These are phyloP conservation scores for Ormyrus nitidulus DNA, from an alignment of 2,888 invertebrate species.

Conservation along the genomic window DNA sequence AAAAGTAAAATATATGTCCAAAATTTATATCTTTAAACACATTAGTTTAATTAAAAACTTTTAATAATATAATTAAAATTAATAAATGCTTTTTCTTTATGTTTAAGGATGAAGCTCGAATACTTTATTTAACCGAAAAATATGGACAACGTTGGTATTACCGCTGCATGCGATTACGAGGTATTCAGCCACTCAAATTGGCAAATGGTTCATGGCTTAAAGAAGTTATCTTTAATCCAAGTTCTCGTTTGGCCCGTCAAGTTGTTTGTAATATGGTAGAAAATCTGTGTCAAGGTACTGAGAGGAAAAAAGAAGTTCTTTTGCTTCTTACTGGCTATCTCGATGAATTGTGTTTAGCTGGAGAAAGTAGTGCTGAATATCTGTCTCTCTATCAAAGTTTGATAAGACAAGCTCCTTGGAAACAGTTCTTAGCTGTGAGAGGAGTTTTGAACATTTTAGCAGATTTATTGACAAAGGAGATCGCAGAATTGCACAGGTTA, in stretches of 20 bases:
- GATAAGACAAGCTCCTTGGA: conserved; percentile 92
- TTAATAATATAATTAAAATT: conserved; percentile 14
- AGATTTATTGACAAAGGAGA: conserved; percentile 90
- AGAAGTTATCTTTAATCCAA: conserved; percentile 93
- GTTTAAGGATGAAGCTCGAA: conserved; percentile 65
- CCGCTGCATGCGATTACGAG: conserved; percentile 75
- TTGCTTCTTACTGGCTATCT: conserved; percentile 92
- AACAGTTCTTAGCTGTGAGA: conserved; percentile 92
- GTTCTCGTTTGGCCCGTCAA: conserved; percentile 91
- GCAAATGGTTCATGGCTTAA: conserved; percentile 90
- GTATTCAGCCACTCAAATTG: conserved; percentile 79
- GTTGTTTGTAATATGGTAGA: conserved; percentile 93
- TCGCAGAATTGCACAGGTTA: conserved; percentile 89
- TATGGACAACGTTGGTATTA: conserved; percentile 83
- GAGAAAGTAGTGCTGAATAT: conserved; percentile 95
- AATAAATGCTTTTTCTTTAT: conserved; percentile 21
- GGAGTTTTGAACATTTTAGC: conserved; percentile 91
- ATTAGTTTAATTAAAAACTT: conserved; percentile 1
- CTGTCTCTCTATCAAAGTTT: conserved; percentile 90
- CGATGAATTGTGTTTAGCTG: conserved; percentile 89
- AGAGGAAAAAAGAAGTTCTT: conserved; percentile 85
- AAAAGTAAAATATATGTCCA: conserved; percentile 57
- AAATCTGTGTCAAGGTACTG: conserved; percentile 84
- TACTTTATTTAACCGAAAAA: conserved; percentile 84
- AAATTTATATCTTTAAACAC: conserved; percentile 8